These are phyloP conservation scores for Macrosteles quadrilineatus DNA, from an alignment of 1,140 invertebrate species.

Conservation along the genomic window DNA sequence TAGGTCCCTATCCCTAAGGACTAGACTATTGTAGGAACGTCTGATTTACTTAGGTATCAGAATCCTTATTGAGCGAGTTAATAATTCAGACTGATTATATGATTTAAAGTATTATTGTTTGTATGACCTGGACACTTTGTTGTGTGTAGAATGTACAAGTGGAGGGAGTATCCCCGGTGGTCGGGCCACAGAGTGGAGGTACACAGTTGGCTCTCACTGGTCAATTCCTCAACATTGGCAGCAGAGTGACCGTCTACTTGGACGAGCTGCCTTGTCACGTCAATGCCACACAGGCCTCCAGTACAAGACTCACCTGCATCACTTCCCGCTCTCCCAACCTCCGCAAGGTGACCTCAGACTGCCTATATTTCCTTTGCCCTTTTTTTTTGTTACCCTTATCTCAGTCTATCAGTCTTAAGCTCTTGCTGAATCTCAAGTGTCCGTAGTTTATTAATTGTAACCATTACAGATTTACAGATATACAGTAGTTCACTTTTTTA, in stretches of 20 bases:
- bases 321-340: conserved; percentile 62
- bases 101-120: too few relatives aligned
- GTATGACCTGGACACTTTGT: too few relatives aligned
- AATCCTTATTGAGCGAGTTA: too few relatives aligned
- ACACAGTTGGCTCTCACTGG: conserved; percentile 90
- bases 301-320: conserved; percentile 81
- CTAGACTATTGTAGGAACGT: too few relatives aligned
- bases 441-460: too few relatives aligned
- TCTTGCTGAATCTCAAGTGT: too few relatives aligned
- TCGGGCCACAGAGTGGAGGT: conserved; percentile 92
- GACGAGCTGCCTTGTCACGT: conserved; percentile 88
- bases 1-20: too few relatives aligned
- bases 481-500: too few relatives aligned
- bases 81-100: too few relatives aligned
- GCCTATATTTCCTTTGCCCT: conserved; percentile 74
- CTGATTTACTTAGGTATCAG: too few relatives aligned
- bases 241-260: conserved; percentile 80
- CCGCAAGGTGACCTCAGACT: conserved; percentile 52
- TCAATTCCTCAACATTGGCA: conserved; percentile 91
- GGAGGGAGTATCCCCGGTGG: conserved; percentile 75
- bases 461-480: too few relatives aligned
- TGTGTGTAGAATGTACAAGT: conserved; percentile 78
- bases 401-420: conserved; percentile 35
- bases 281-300: conserved; percentile 86
- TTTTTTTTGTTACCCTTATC: conserved; percentile 74